A percentile compares a stretch with the other conserved stretches of the same genome.
phyloP scores from a whole-genome alignment of 2,113 vertebrate species.

The Pipra filicauda region DNA sequence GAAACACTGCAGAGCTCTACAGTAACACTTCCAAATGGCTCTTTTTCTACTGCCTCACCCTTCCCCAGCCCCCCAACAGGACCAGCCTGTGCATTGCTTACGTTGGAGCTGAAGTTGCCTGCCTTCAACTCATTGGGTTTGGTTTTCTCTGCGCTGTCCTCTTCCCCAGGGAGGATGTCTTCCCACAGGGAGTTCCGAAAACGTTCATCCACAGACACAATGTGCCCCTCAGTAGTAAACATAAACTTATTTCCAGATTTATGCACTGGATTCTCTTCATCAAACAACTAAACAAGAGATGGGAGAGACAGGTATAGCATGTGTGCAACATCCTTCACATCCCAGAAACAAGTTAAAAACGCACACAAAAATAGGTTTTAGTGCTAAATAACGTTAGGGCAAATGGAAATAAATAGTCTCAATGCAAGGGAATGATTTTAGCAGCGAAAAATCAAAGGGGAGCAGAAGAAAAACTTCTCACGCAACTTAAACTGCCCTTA shows the following conservation, averaged over 20 bases:
- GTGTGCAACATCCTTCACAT: fast-evolving
- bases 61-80: fast-evolving
- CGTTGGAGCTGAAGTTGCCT: constrained; percentile 86
- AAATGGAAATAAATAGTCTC: neutral
- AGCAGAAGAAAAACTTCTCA: neutral
- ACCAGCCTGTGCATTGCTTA: constrained; percentile 49
- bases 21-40: neutral
- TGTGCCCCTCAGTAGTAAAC: constrained; percentile 97
- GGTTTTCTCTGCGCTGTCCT: neutral
- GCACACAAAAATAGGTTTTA: neutral
- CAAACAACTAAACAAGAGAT: constrained; percentile 82
- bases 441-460: neutral
- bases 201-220: constrained; percentile 88
- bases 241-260: constrained; percentile 90
- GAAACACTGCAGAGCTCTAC: neutral
- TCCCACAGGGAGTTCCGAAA: constrained; percentile 88
- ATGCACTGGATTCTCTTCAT: constrained; percentile 96
- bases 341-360: neutral
- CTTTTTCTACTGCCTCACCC: neutral
- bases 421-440: neutral
- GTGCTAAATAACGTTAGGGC: neutral
- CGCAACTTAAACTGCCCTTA: neutral
- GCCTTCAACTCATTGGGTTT: constrained; percentile 43
- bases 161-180: constrained; percentile 76
- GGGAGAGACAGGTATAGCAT: neutral